Percentiles rank a stretch among this genome's conserved stretches.
Evolutionary conservation across 1,140 invertebrate genomes (phyloP).

Genomic region (Lucilia cuprina): DNA sequence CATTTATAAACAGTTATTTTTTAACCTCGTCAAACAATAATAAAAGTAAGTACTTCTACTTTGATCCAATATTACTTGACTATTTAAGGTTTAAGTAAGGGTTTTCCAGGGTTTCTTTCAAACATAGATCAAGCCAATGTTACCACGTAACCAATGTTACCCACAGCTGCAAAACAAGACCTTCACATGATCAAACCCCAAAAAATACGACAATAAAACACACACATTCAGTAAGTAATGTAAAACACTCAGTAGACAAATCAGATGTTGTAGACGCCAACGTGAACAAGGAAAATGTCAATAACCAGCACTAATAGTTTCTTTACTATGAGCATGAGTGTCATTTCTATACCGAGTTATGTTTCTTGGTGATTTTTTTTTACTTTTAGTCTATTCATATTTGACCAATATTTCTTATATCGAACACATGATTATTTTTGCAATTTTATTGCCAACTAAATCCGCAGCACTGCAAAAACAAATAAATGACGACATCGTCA

Average conservation of each 20-base stretch:
- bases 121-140: too few relatives aligned
- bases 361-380: not conserved
- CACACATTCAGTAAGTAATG: not conserved
- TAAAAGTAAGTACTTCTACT: too few relatives aligned
- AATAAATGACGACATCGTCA: not conserved
- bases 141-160: not conserved
- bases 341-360: not conserved
- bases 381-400: not conserved
- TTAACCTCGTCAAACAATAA: too few relatives aligned
- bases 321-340: too few relatives aligned
- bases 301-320: not conserved
- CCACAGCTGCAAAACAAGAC: not conserved
- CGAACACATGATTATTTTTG: not conserved
- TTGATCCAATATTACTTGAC: too few relatives aligned
- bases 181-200: not conserved
- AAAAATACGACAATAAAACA: not conserved
- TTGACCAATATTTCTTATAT: conserved; percentile 4
- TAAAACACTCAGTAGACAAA: not conserved
- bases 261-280: not conserved
- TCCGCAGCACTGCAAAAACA: not conserved
- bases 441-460: not conserved
- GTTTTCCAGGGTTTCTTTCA: too few relatives aligned
- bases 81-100: too few relatives aligned
- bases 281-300: conserved; percentile 6
- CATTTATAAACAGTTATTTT: too few relatives aligned